Conservation (phyloP, 1,140 invertebrate genomes). For the Oryzaephilus surinamensis region DNA sequence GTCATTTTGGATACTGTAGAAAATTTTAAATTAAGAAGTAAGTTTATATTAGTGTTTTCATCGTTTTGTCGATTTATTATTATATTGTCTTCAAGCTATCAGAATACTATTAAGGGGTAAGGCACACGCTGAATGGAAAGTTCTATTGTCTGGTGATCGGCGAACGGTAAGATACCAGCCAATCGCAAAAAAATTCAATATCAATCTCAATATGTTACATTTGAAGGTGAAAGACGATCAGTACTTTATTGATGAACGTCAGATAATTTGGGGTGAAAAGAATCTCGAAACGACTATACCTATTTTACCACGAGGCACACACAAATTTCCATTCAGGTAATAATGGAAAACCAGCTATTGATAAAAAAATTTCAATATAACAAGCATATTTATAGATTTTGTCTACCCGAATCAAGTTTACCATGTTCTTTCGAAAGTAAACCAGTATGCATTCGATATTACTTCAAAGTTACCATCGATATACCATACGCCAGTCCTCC, state of each 20-base stretch:
- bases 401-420: slow-evolving; percentile 63
- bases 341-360: background rate
- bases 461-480: slow-evolving; percentile 67
- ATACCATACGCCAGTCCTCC: slow-evolving; percentile 76
- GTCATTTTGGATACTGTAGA: slow-evolving; percentile 64
- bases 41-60: slow-evolving; percentile 13
- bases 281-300: slow-evolving; percentile 45
- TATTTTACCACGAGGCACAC: slow-evolving; percentile 64
- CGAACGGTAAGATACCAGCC: slow-evolving; percentile 39
- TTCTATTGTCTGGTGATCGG: slow-evolving; percentile 63
- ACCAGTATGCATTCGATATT: slow-evolving; percentile 67
- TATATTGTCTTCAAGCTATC: slow-evolving; percentile 48
- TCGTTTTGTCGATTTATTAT: background rate
- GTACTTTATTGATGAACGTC: slow-evolving; percentile 69
- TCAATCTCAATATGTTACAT: slow-evolving; percentile 1
- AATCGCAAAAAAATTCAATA: background rate
- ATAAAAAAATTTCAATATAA: background rate
- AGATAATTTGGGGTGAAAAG: slow-evolving; percentile 72
- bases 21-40: slow-evolving; percentile 69
- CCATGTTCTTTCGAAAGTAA: slow-evolving; percentile 76
- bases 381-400: too few species aligned
- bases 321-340: slow-evolving; percentile 59
- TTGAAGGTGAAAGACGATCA: slow-evolving; percentile 63
- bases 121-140: slow-evolving; percentile 75
- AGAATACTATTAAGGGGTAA: slow-evolving; percentile 63